Percentiles rank a stretch among this genome's conserved stretches.
These are phyloP conservation scores for Diplogasteroides magnus DNA, from an alignment of 1,140 invertebrate species.

Conservation along the genomic window DNA sequence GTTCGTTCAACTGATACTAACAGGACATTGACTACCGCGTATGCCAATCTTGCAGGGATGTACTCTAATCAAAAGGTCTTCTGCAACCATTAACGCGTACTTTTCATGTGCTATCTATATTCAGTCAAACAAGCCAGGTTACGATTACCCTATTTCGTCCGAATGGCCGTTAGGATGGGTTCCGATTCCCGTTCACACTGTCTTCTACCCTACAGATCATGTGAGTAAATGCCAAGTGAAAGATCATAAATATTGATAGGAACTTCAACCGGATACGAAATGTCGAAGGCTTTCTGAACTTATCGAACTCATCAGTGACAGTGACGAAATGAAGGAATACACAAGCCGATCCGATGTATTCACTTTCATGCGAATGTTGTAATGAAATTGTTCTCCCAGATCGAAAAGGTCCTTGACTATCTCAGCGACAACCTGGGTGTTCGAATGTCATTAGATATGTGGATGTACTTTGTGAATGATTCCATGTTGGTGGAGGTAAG, in stretches of 20 bases:
- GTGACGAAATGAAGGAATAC: neutral
- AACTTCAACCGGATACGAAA: neutral
- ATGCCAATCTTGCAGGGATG: slow-evolving; percentile 29
- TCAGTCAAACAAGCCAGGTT: neutral
- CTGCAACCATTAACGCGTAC: neutral
- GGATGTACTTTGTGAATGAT: no score
- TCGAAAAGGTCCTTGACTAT: no score
- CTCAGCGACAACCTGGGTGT: no score
- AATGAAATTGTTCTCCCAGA: no score
- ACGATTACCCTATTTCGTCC: slow-evolving; percentile 5
- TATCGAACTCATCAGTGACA: neutral
- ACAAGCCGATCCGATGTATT: neutral
- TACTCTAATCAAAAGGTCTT: neutral
- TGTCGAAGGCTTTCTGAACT: neutral
- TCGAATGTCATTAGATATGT: no score
- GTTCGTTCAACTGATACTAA: slow-evolving; percentile 23
- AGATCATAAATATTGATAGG: no score
- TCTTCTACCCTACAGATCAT: slow-evolving; percentile 20
- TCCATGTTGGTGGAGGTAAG: no score
- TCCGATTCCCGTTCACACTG: slow-evolving; percentile 25
- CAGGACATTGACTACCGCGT: slow-evolving; percentile 17
- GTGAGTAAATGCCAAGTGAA: no score
- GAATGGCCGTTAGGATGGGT: slow-evolving; percentile 25
- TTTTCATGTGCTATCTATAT: neutral
- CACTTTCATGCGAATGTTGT: no score